phyloP scores from a whole-genome alignment of 1,140 invertebrate genomes.

The Ylistrum balloti region DNA sequence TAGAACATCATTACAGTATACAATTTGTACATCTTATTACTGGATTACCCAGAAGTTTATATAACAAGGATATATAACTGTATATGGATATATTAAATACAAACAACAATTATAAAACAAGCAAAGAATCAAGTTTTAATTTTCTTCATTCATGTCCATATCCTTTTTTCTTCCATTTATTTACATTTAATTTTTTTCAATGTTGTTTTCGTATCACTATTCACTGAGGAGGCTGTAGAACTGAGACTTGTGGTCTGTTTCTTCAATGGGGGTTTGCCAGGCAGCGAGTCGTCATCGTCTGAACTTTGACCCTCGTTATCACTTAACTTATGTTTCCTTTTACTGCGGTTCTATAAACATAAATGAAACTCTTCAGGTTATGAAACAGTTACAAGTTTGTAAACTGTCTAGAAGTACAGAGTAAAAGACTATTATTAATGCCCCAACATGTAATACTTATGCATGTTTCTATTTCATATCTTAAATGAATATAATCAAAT shows the following conservation, averaged over 20 bases:
- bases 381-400: not conserved
- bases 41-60: too few relatives aligned
- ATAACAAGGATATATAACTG: too few relatives aligned
- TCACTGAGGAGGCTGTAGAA: constrained; percentile 65
- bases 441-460: too few relatives aligned
- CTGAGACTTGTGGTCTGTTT: constrained; percentile 75
- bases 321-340: constrained; percentile 68
- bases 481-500: too few relatives aligned
- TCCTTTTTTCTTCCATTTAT: not conserved
- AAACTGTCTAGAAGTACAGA: too few relatives aligned
- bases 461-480: too few relatives aligned
- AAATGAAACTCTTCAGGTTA: not conserved
- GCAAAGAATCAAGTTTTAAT: too few relatives aligned
- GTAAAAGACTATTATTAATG: too few relatives aligned
- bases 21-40: not conserved
- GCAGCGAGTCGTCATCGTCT: constrained; percentile 48
- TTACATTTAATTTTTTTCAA: constrained; percentile 76
- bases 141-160: too few relatives aligned
- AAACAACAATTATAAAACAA: too few relatives aligned
- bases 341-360: constrained; percentile 45
- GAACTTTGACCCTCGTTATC: constrained; percentile 63
- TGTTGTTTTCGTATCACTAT: constrained; percentile 57
- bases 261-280: constrained; percentile 63
- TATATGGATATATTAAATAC: too few relatives aligned
- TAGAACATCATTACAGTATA: not conserved